Conservation (phyloP, 2,113 vertebrate genomes). For the Xenopus laevis region DNA sequence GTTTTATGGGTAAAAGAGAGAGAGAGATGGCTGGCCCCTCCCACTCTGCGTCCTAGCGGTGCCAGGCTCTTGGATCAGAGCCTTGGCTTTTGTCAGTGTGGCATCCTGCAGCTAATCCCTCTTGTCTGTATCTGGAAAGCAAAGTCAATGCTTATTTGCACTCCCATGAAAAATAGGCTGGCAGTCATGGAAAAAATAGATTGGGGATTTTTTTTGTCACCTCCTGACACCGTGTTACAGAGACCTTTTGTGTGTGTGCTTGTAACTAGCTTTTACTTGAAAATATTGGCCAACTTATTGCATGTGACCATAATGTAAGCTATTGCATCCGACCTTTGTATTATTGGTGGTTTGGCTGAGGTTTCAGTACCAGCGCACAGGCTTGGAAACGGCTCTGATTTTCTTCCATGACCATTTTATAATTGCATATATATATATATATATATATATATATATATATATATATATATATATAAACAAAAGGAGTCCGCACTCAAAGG, state of each 20-base stretch:
- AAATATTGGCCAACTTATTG: background rate
- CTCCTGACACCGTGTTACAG: slow-evolving; percentile 27
- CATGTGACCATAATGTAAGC: background rate
- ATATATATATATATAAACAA: too few species aligned
- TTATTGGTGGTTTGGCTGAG: too few species aligned
- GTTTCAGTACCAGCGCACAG: too few species aligned
- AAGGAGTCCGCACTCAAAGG: too few species aligned
- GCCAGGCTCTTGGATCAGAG: slow-evolving; percentile 41
- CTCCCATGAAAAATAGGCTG: slow-evolving; percentile 42
- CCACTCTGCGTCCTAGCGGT: slow-evolving; percentile 29
- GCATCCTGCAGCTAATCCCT: slow-evolving; percentile 44
- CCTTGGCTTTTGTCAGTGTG: slow-evolving; percentile 43
- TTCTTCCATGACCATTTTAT: too few species aligned
- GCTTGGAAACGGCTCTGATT: too few species aligned
- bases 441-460: too few species aligned
- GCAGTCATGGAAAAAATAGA: slow-evolving; percentile 35
- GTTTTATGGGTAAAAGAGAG: slow-evolving; percentile 13
- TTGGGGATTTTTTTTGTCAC: slow-evolving; percentile 12
- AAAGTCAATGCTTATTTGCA: slow-evolving; percentile 37
- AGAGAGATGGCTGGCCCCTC: slow-evolving; percentile 13
- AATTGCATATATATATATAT: too few species aligned
- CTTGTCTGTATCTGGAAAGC: slow-evolving; percentile 40
- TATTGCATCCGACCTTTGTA: too few species aligned
- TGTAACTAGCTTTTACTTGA: background rate
- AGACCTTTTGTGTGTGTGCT: slow-evolving; percentile 6